Percentiles rank a stretch among this genome's conserved stretches.
Evolutionary conservation across 2,888 invertebrate species (phyloP).

Genomic region (Drosophila picticornis): DNA sequence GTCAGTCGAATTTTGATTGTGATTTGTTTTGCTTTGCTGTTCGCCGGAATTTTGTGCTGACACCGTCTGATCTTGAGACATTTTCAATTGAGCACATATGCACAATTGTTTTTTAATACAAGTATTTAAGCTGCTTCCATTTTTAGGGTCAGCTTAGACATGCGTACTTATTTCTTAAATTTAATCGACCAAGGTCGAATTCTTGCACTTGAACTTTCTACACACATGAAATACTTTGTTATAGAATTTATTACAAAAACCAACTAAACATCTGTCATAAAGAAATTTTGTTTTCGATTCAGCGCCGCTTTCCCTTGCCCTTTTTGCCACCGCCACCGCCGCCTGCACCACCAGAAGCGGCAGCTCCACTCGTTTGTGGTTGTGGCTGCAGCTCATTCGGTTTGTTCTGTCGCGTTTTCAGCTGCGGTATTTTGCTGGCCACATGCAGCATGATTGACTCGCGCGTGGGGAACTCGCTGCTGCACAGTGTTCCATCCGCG

Average conservation of each 20-base stretch:
- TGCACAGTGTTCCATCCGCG: slow-evolving; percentile 92
- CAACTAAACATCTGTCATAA: slow-evolving; percentile 51
- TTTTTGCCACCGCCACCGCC: slow-evolving; percentile 80
- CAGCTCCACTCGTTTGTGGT: slow-evolving; percentile 48
- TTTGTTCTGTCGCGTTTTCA: slow-evolving; percentile 91
- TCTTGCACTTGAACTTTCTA: slow-evolving; percentile 69
- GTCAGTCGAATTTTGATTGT: slow-evolving; percentile 63
- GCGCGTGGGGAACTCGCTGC: slow-evolving; percentile 90
- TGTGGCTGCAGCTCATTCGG: slow-evolving; percentile 66
- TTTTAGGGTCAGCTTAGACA: slow-evolving; percentile 50
- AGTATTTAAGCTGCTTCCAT: slow-evolving; percentile 23
- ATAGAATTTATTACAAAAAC: slow-evolving; percentile 66
- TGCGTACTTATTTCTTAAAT: slow-evolving; percentile 24
- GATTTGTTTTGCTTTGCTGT: slow-evolving; percentile 64
- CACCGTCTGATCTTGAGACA: slow-evolving; percentile 73
- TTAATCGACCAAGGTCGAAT: slow-evolving; percentile 52
- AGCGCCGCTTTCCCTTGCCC: slow-evolving; percentile 84
- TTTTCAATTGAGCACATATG: slow-evolving; percentile 66
- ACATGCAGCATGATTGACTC: slow-evolving; percentile 92
- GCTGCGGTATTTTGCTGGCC: slow-evolving; percentile 94
- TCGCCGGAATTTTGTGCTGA: slow-evolving; percentile 73
- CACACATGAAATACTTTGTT: slow-evolving; percentile 16
- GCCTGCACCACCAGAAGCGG: slow-evolving; percentile 66
- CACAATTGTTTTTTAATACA: slow-evolving; percentile 25
- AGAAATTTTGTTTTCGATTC: slow-evolving; percentile 15